Base-by-base conservation (phyloP, 2,888 invertebrate genomes). In the Hymenopus coronatus region DNA sequence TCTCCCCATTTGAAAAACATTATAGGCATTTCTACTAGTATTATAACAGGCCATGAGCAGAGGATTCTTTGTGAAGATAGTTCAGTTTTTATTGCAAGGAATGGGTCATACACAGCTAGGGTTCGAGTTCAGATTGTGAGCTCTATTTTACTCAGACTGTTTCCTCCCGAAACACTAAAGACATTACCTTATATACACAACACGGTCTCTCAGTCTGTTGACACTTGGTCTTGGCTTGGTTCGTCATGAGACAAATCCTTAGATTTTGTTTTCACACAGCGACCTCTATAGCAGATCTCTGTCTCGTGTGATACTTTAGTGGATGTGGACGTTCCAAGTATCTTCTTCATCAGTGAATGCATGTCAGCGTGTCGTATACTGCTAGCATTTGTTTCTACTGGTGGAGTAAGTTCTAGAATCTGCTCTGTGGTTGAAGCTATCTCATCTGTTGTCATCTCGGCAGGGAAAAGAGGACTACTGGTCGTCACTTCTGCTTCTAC, bases 221-320 rank as follows among this genome's bases (percentile, higher is more conserved):
- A 82, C 82, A 87, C 20, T 40, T 87, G 87, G 30, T 87, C 87
- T 12, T 82, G 81, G 33, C 82, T 82, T 82, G 87, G 25, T 25
- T 70, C 54, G 0, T 70, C 54, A 70, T 70, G 54, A 70, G 54
- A 0, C 54, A 70, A 87, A 27, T 87, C 89, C 25, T 82, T 83
- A 15, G 89, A 84, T 82, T 92, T 92, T n/a, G 94, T 94, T 93
- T 97, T 97, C 90, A 97, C 95, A 93, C 98, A 98, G 92, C 96
- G 96, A 25, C 98, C 98, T 92, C 97, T 95, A 93, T 96, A 98
- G 92, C 98, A 98, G 90, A 98, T 98, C 94, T 97, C 97, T 81
- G 97, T 97, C 95, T 97, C 97, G 91, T 97, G 96, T 25, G 97
- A 97, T 84, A 97, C 94, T 93, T 97, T 97, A 28, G 97, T 97